phyloP scores from a whole-genome alignment of 2,888 invertebrate species.

The Timema cristinae region DNA sequence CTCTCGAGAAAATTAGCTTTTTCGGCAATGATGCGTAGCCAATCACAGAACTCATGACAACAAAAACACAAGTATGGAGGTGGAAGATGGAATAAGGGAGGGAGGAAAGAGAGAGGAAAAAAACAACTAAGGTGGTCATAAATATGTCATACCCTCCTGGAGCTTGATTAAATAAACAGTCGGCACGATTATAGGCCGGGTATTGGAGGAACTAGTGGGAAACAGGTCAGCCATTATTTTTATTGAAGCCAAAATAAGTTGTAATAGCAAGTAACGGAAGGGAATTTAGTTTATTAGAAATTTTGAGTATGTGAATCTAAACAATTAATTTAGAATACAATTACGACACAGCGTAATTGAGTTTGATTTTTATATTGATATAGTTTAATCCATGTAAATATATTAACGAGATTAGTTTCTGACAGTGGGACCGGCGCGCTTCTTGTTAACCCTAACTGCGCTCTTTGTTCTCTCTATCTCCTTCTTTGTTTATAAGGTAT shows the following conservation, averaged over 20 bases:
- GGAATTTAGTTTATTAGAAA: too few relatives aligned
- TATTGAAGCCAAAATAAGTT: not conserved
- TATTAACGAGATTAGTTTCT: too few relatives aligned
- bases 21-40: conserved; percentile 22
- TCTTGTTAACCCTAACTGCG: too few relatives aligned
- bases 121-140: conserved; percentile 21
- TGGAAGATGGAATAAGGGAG: conserved; percentile 11
- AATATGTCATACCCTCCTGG: conserved; percentile 20
- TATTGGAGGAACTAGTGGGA: not conserved
- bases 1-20: conserved; percentile 24
- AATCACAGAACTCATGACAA: conserved; percentile 11
- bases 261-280: too few relatives aligned
- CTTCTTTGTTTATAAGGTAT: too few relatives aligned
- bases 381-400: too few relatives aligned
- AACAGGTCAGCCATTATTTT: not conserved
- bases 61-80: conserved; percentile 10
- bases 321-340: too few relatives aligned
- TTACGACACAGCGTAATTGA: too few relatives aligned
- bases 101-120: conserved; percentile 9
- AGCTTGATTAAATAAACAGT: conserved; percentile 16
- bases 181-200: conserved; percentile 5
- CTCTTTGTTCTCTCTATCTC: too few relatives aligned
- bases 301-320: too few relatives aligned
- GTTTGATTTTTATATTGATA: too few relatives aligned
- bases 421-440: too few relatives aligned